These are phyloP conservation scores for Chrysogorgia sp. DNA, from an alignment of 92 coral and sea anemone species.

Conservation along the genomic window DNA sequence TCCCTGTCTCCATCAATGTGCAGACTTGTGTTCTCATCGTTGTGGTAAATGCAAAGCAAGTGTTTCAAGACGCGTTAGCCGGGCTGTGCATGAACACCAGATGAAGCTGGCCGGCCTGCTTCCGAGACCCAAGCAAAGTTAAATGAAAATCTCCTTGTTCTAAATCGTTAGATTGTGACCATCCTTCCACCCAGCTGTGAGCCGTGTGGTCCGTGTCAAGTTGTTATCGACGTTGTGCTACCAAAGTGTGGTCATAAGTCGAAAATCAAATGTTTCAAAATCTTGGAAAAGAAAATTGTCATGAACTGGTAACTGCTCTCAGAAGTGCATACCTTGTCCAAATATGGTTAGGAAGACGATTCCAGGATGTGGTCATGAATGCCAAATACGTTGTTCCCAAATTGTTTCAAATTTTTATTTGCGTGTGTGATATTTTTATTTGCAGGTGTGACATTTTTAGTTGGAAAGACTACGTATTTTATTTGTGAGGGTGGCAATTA, in stretches of 20 bases:
- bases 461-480: too few relatives aligned
- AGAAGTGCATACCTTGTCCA: too few relatives aligned
- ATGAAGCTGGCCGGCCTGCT: slow-evolving; percentile 4
- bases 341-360: background rate
- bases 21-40: background rate
- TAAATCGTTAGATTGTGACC: background rate
- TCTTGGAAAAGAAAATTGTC: background rate
- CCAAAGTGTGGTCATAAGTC: slow-evolving; percentile 44
- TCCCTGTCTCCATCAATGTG: background rate
- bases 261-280: slow-evolving; percentile 19
- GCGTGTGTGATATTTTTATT: too few relatives aligned
- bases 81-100: slow-evolving; percentile 13
- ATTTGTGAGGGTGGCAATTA: too few relatives aligned
- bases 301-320: slow-evolving; percentile 23
- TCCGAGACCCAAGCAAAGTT: background rate
- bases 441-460: too few relatives aligned
- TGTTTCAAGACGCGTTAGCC: background rate
- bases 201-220: slow-evolving; percentile 42
- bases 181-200: background rate
- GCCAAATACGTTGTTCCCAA: background rate
- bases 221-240: background rate
- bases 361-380: slow-evolving; percentile 54
- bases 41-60: background rate
- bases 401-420: background rate
- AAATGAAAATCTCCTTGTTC: background rate